These are phyloP conservation scores for Sterna hirundo DNA, from an alignment of 2,113 vertebrate species.

Conservation along the genomic window DNA sequence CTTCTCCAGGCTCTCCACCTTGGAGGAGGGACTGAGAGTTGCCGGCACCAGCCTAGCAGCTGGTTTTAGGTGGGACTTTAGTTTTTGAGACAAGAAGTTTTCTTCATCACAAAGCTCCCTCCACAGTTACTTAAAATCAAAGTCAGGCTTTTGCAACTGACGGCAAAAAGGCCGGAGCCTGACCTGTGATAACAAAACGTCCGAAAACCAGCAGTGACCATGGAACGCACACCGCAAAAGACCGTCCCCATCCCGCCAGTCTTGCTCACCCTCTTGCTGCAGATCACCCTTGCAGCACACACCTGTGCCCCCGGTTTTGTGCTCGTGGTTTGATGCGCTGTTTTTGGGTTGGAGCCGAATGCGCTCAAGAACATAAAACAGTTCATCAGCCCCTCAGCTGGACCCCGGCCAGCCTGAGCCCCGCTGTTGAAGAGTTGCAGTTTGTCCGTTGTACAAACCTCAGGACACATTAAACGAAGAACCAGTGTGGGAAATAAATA, in stretches of 20 bases:
- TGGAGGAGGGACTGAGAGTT: neutral
- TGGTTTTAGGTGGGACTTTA: neutral
- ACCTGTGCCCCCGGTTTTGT: neutral
- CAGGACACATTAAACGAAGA: neutral
- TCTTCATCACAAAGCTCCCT: neutral
- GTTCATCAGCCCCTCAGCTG: neutral
- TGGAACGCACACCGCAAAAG: neutral
- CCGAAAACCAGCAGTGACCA: neutral
- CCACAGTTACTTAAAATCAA: neutral
- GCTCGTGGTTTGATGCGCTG: neutral
- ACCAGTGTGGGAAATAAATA: neutral
- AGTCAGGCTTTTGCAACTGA: neutral
- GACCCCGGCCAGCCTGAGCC: neutral
- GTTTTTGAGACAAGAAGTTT: neutral
- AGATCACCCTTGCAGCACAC: neutral
- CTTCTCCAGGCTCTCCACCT: neutral
- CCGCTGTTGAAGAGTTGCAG: neutral
- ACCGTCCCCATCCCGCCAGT: neutral
- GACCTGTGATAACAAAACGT: neutral
- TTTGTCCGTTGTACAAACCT: neutral
- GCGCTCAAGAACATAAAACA: neutral
- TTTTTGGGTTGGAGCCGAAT: neutral
- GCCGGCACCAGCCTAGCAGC: neutral
- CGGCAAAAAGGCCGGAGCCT: neutral
- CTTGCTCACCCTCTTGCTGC: neutral